Evolutionary conservation across 64 coral and sea anemone genomes (phyloP), one percentile per base, ranked within the genome.

Genomic region (Montipora capricornis): DNA sequence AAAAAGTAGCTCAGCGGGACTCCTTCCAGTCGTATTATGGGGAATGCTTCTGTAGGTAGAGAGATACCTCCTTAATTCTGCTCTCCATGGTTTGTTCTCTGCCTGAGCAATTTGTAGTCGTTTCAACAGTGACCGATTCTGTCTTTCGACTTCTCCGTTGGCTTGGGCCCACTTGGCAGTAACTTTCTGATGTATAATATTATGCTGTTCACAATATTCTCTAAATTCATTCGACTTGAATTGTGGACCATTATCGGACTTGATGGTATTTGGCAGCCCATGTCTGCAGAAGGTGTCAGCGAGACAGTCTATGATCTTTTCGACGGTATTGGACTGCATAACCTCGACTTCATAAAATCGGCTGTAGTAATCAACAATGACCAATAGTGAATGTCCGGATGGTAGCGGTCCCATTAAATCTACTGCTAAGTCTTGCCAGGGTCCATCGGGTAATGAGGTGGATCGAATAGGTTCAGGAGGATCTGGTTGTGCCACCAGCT

Each of bases 281-380:
- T 82, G 80, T 22, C 80, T 47, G 50, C 80, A 49, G 80, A 82
- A 82, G 46, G 53, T 82, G 47, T 82, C 61, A 66, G 61, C 61
- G 37, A 77, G 75, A 14, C 44, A 44, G 75, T 77, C 75, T 51
- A 79, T 79, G 16, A 79, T 16, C 77, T 52, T 79, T 79, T 79
- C 77, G 53, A 49, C 19, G 77, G 77, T 79, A 79, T 47, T 50
- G 77, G 77, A 79, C 68, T 51, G 85, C 70, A 88, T 68, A 51
- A 88, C 70, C 70, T 69, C 29, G 37, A 73, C 64, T 16, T 88
- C 85, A 14, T 88, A 75, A 60, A 73, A 88, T 48, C 68, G 85
- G 85, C 85, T 75, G 68, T 88, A 88, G 85, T 88, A 74, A 52
- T 88, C 85, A 47, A 88, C 85, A 14, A 88, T 74, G 9, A 88